These are phyloP conservation scores for Protomyctophum bolini DNA, from an alignment of 2,113 vertebrate species.

Conservation along the genomic window DNA sequence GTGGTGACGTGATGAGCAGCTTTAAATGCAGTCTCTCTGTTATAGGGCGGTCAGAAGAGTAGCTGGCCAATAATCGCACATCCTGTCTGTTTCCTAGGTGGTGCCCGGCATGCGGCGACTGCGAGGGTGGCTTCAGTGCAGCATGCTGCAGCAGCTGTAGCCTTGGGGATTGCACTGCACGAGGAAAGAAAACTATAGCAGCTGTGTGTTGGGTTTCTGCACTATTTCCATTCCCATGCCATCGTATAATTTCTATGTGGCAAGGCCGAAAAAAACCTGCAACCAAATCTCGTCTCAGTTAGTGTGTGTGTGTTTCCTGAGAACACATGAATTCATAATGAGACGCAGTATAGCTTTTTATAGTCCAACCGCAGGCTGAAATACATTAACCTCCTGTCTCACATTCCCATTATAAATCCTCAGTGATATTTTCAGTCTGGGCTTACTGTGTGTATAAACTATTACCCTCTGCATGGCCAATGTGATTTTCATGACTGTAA, in stretches of 20 bases:
- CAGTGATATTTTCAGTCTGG: constrained; percentile 18
- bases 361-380: constrained; percentile 32
- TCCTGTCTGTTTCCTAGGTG: constrained; percentile 6
- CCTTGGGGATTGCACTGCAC: constrained; percentile 13
- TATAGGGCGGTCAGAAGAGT: constrained; percentile 4
- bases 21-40: constrained; percentile 18
- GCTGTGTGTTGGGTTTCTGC: constrained; percentile 25
- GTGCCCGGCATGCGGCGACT: not conserved
- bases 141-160: constrained; percentile 21
- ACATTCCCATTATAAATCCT: constrained; percentile 19
- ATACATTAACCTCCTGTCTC: constrained; percentile 26
- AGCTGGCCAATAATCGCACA: constrained; percentile 37
- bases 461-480: constrained; percentile 12
- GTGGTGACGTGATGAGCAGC: constrained; percentile 6
- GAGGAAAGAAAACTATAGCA: constrained; percentile 19
- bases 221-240: constrained; percentile 15
- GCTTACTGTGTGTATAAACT: constrained; percentile 7
- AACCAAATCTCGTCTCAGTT: not conserved
- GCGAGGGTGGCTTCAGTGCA: constrained; percentile 2
- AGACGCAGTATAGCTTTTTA: constrained; percentile 38
- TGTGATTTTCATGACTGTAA: constrained; percentile 24
- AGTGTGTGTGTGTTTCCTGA: constrained; percentile 12
- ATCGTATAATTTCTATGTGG: not conserved
- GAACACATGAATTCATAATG: constrained; percentile 47
- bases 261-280: constrained; percentile 29